Conservation (phyloP, 1,140 invertebrate genomes). For the Linepithema humile region DNA sequence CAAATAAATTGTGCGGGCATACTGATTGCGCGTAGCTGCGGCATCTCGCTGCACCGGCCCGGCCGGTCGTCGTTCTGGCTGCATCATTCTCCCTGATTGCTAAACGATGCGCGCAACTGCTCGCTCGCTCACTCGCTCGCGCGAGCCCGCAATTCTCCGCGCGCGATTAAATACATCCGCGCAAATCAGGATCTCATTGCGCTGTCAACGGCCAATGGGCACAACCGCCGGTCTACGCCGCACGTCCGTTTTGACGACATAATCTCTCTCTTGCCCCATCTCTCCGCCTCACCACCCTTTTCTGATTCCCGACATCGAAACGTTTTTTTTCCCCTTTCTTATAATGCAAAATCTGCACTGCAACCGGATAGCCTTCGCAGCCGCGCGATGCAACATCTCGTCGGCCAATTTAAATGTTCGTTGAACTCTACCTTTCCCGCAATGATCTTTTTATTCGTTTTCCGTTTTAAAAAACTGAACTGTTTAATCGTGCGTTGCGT, state of each 20-base stretch:
- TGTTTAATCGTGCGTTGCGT: conserved; percentile 17
- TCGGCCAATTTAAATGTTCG: conserved; percentile 59
- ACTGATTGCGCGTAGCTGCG: conserved; percentile 55
- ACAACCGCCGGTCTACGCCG: conserved; percentile 56
- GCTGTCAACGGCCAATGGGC: conserved; percentile 69
- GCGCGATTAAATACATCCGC: conserved; percentile 66
- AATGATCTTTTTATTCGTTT: not conserved
- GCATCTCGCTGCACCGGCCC: conserved; percentile 37
- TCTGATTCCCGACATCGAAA: conserved; percentile 46
- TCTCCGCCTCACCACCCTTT: not conserved
- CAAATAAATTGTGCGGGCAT: conserved; percentile 71
- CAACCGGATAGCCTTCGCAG: conserved; percentile 39
- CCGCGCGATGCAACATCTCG: conserved; percentile 39
- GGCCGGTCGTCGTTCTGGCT: conserved; percentile 69
- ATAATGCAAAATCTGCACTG: conserved; percentile 16
- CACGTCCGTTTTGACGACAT: conserved; percentile 66
- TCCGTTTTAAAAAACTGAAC: not conserved
- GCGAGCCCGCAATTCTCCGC: conserved; percentile 46
- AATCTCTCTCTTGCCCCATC: conserved; percentile 56
- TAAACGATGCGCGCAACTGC: conserved; percentile 74
- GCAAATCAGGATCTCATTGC: conserved; percentile 74
- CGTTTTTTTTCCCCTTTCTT: conserved; percentile 21
- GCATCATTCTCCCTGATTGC: conserved; percentile 78
- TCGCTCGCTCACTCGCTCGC: conserved; percentile 69
- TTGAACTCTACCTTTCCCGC: conserved; percentile 8